Evolutionary conservation across 2,797 vertebrate species (phyloP), one percentile per base, ranked within the genome.

Genomic region (Cheirogaleus major): DNA sequence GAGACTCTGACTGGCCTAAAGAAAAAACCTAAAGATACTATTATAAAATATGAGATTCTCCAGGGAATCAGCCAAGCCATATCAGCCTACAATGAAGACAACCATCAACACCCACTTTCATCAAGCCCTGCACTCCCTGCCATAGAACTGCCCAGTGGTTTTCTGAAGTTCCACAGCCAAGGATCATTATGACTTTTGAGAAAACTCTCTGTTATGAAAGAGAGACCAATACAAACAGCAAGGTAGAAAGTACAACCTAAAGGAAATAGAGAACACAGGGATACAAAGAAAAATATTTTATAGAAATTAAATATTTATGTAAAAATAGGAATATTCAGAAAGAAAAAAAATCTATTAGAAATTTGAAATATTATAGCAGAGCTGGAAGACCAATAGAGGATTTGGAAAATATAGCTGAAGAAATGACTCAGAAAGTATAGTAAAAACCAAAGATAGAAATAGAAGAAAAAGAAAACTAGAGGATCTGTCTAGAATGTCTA

Each of bases 131-230:
- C 9, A 48, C 18, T 38, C 32, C 20, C 6, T 45, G 43, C 32
- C 23, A 52, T 20, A 85, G 78, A 69, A 13, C 38, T n/a, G n/a
- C 45, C 11, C 9, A 65, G 30, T 55, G 78, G 59, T 27, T 80
- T 43, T 95, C 2, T 30, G 45, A 32, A 32, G 23, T 20, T 52
- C 45, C 38, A 18, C 1, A 89, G 41, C 57, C 48, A 88, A 79
- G 27, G 11, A 80, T 69, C 32, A 32, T 14, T 41, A 45, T 25
- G 4, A 45, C 15, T 73, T 93, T 30, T n/a, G 50, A 75, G 63
- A 59, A 84, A 78, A 95, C 86, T 87, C 35, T 67, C 50, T 38
- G 59, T n/a, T 79, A 30, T 32, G n/a, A 73, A 76, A 96, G 45
- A 89, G 4, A 59, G 52, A 38, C 5, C 5, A 86, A n/a, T 25